phyloP scores from a whole-genome alignment of 2,888 invertebrate species.

The Ophion costatus region DNA sequence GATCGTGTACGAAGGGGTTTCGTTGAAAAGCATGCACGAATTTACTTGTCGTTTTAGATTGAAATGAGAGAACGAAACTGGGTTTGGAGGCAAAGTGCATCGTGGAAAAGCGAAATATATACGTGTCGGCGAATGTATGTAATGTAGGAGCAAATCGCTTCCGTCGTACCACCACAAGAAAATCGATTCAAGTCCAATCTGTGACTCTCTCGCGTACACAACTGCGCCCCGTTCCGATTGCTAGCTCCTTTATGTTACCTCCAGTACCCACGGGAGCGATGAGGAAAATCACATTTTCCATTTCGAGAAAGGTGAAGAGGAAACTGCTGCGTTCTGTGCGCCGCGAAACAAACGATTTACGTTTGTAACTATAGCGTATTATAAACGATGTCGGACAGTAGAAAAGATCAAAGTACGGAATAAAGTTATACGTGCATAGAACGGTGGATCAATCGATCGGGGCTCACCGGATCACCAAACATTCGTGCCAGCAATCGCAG shows the following conservation, averaged over 20 bases:
- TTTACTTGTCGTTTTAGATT: slow-evolving; percentile 37
- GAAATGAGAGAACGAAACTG: slow-evolving; percentile 41
- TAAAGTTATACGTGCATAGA: neutral
- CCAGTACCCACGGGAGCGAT: slow-evolving; percentile 55
- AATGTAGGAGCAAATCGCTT: slow-evolving; percentile 52
- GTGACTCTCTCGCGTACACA: slow-evolving; percentile 41
- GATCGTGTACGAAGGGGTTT: slow-evolving; percentile 12
- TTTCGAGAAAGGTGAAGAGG: slow-evolving; percentile 61
- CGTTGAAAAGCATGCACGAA: slow-evolving; percentile 15
- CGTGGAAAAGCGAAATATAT: slow-evolving; percentile 20
- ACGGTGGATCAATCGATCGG: too few species aligned
- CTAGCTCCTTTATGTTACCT: slow-evolving; percentile 28
- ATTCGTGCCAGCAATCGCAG: too few species aligned
- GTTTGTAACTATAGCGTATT: neutral
- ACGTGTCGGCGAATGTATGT: slow-evolving; percentile 35
- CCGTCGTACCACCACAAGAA: slow-evolving; percentile 45
- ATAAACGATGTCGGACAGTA: neutral
- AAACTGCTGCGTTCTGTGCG: neutral
- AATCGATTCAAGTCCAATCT: slow-evolving; percentile 65
- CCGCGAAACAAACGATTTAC: slow-evolving; percentile 22
- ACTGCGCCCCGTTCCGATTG: slow-evolving; percentile 24
- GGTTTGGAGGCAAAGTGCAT: slow-evolving; percentile 3
- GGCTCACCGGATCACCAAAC: too few species aligned
- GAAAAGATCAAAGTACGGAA: neutral
- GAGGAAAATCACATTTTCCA: slow-evolving; percentile 75